A percentile compares a stretch with the other conserved stretches of the same genome.
phyloP scores from a whole-genome alignment of 2,888 invertebrate genomes.

The Drosophila dives region DNA sequence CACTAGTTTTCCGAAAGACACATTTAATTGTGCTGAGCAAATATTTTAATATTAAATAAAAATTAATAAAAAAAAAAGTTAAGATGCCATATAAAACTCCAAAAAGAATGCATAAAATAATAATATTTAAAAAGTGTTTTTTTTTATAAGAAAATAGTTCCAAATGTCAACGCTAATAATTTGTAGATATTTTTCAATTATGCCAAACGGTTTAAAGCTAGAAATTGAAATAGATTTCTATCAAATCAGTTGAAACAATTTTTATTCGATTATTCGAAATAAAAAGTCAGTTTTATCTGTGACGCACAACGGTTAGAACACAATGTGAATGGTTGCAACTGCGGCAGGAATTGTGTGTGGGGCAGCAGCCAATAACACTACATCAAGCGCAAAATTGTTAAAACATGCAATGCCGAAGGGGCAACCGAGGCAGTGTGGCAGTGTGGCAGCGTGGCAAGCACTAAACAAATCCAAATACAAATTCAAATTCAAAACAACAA shows the following conservation, averaged over 20 bases:
- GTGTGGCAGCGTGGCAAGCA: neutral
- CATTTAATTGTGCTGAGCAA: neutral
- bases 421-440: conserved; percentile 7
- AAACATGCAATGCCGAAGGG: conserved; percentile 51
- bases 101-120: neutral
- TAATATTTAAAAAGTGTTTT: neutral
- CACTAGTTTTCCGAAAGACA: neutral
- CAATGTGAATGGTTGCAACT: conserved; percentile 5
- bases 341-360: conserved; percentile 39
- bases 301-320: conserved; percentile 23
- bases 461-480: conserved; percentile 20
- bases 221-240: neutral
- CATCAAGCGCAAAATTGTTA: conserved; percentile 68
- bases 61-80: neutral
- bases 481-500: conserved; percentile 22
- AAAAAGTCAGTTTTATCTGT: conserved; percentile 3
- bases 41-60: neutral
- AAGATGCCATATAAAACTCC: neutral
- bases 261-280: neutral
- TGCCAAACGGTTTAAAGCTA: neutral
- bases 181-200: neutral
- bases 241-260: neutral
- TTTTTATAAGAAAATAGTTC: neutral
- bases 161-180: neutral
- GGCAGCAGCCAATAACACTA: conserved; percentile 41